Conservation (phyloP, 2,113 vertebrate genomes). For the Bos javanicus region DNA sequence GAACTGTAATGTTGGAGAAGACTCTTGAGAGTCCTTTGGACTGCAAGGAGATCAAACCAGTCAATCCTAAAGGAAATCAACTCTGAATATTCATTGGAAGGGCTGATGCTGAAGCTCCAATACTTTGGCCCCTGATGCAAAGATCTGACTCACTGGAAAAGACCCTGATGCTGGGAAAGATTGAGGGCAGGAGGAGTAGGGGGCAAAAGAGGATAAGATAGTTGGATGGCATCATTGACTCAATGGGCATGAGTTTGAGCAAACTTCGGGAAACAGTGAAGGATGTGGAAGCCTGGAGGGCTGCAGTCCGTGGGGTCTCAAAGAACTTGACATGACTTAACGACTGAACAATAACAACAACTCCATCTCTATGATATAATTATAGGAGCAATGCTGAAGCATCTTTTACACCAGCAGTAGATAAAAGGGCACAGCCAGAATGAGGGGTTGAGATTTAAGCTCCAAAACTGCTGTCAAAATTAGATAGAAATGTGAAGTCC, state of each 20-base stretch:
- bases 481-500: not conserved
- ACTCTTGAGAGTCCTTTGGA: not conserved
- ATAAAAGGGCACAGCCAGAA: not conserved
- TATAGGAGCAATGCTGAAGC: not conserved
- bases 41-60: not conserved
- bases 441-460: not conserved
- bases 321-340: not conserved
- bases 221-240: not conserved
- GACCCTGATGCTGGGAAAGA: not conserved
- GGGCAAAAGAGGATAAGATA: not conserved
- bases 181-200: not conserved
- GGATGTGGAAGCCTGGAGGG: not conserved
- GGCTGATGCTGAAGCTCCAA: not conserved
- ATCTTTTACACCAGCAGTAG: not conserved
- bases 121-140: not conserved
- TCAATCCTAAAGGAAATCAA: not conserved
- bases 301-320: not conserved
- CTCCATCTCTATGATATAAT: not conserved
- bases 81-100: not conserved
- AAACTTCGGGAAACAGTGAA: not conserved
- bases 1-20: not conserved
- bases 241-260: not conserved
- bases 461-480: not conserved
- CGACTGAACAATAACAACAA: not conserved
- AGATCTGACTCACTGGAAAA: not conserved